Evolutionary conservation across 92 coral and sea anemone genomes (phyloP).

Genomic region (Muricea muricata): DNA sequence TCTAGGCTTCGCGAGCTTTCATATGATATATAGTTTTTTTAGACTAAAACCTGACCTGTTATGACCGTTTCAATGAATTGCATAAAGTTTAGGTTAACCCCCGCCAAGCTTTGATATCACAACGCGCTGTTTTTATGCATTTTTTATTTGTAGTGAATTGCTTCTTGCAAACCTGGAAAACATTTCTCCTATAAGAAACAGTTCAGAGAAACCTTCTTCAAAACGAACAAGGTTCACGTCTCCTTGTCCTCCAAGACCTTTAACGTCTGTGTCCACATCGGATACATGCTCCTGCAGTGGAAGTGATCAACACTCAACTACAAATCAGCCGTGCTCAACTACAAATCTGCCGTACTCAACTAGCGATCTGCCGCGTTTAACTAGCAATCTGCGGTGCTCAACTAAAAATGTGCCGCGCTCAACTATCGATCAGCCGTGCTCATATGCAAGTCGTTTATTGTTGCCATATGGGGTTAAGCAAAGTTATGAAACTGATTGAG

Average conservation of each 20-base stretch:
- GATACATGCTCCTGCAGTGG: slow-evolving; percentile 39
- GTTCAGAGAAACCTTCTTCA: background rate
- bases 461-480: background rate
- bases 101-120: no score
- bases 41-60: background rate
- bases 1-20: background rate
- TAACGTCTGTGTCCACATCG: background rate
- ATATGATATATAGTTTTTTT: background rate
- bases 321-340: background rate
- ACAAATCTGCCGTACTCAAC: no score
- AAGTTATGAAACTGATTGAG: background rate
- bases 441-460: no score
- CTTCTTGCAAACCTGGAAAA: slow-evolving; percentile 40
- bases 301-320: slow-evolving; percentile 32
- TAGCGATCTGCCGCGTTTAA: no score
- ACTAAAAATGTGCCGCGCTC: no score
- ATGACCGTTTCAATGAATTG: background rate
- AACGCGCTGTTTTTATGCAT: no score
- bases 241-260: slow-evolving; percentile 18
- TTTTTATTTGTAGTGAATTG: no score
- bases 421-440: no score
- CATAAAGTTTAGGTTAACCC: background rate
- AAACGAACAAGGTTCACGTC: background rate
- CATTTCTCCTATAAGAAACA: slow-evolving; percentile 4
- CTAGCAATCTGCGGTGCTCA: no score